Base-by-base conservation (phyloP, 2,797 vertebrate species). In the Bryconaethiops microstoma region DNA sequence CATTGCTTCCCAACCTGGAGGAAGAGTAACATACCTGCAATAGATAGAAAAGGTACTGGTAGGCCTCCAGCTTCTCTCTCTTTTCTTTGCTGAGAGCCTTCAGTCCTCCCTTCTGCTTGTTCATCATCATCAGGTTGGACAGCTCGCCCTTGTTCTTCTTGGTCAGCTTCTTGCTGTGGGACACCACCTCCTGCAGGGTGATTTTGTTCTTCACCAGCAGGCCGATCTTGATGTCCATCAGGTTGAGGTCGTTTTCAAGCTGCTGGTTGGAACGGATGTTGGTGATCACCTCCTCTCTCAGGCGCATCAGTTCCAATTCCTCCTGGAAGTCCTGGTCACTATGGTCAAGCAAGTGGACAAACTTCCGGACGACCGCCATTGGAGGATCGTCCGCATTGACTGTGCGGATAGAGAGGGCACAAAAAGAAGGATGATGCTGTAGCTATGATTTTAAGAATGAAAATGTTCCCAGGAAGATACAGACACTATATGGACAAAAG, bases 251-350 rank as follows among this genome's bases (percentile, higher is more conserved):
- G 42, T 99, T 99, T 92, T 99, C 97, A 89, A 98, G 93, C 85
- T 98, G 97, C 89, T 98, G 97, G 90, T 99, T 99, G 82, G 97
- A 98, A 85, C 98, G 96, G 87, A 99, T 96, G 86, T 98, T 96
- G 77, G 97, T 99, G 81, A 99, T 94, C 79, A 99, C 97, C 83
- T 99, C 97, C 86, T 99, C 98, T 7, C 97, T 94, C 71, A 98
- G 92, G 54, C 94, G 94, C 98, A 99, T 98, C 71, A 98, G 92
- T 16, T 99, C 98, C 76, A 99, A 86, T 81, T 99, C 98, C 89
- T 99, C 98, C 90, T 99, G 98, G 88, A 99, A 99, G 90, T 99
- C 98, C 92, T 99, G 98, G 89, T 99, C 98, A 3, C 97, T 99
- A 87, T 99, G 97, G 88, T 99, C 98, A 4, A 99, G 92, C 89